Evolutionary conservation across 2,113 vertebrate species (phyloP), one percentile per base, ranked within the genome.

Genomic region (Nyctereutes procyonoides): DNA sequence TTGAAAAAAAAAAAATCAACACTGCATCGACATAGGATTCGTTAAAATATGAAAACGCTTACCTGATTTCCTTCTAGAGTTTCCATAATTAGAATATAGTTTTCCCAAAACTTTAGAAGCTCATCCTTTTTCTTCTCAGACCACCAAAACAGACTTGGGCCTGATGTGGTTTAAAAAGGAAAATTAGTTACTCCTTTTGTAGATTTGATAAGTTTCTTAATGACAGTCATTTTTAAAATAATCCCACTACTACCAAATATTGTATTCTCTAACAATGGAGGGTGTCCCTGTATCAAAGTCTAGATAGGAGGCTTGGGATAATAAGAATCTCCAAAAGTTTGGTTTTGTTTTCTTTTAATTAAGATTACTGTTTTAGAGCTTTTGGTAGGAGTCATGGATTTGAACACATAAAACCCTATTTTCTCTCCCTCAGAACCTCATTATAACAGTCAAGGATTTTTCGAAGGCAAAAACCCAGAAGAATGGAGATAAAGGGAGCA

Each of bases 51-150:
- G 3, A n/a, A 4, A 58, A 2, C 53, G 89, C 98, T 82, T 88
- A 99, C 99, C 99, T 99, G 99, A 97, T 99, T 99, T 98, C 99
- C 99, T 98, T 99, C 99, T 77, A 99, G 94, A 2, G 99, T 99
- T 95, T 99, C 99, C 99, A 99, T 99, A 65, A 99, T 98, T 98
- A 99, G 98, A 7, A 99, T 98, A 5, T 99, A 99, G 89, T 99
- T 99, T 97, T 99, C 99, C 99, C 99, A 99, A 95, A 99, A 99
- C 48, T 98, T 98, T 8, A 98, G 92, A 0, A 99, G 98, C 3
- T 99, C 43, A 55, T 98, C 98, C 32, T 98, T 99, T 95, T 98
- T 98, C 93, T 98, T 98, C 3, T 98, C 97, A 5, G 97, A 98
- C 99, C 99, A 99, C 98, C 98, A 99, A 53, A 99, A 99, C 65